phyloP scores from a whole-genome alignment of 1,140 invertebrate species.

The Bilobella aurantiaca region DNA sequence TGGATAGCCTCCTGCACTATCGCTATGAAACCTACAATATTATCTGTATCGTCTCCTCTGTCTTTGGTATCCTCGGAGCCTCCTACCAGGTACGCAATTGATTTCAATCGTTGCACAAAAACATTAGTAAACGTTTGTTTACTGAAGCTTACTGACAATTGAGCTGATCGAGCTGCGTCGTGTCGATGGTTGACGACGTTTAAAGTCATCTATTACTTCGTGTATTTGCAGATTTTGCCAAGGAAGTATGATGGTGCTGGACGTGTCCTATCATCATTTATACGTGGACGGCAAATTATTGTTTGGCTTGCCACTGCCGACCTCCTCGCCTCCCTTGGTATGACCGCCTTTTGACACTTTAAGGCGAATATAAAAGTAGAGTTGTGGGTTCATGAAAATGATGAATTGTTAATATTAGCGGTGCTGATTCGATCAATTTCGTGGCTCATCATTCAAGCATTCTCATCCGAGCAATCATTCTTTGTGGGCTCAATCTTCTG shows the following conservation, averaged over 20 bases:
- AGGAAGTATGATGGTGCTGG: conserved; percentile 40
- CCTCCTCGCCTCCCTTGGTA: conserved; percentile 61
- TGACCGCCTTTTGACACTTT: background rate
- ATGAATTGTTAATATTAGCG: conserved; percentile 43
- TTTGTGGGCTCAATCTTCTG: conserved; percentile 57
- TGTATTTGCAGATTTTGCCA: conserved; percentile 44
- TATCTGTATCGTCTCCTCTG: conserved; percentile 59
- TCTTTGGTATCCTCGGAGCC: conserved; percentile 59
- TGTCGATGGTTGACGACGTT: too few species aligned
- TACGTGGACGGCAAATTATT: conserved; percentile 57
- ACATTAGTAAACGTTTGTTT: too few species aligned
- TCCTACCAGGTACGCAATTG: conserved; percentile 53
- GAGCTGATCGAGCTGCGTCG: too few species aligned
- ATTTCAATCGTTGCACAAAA: background rate
- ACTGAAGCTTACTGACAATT: too few species aligned
- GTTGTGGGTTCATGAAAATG: too few species aligned
- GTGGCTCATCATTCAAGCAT: conserved; percentile 56
- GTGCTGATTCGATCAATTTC: conserved; percentile 58
- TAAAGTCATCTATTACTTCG: conserved; percentile 3
- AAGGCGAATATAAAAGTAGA: background rate
- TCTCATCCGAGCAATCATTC: conserved; percentile 46
- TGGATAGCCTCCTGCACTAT: conserved; percentile 55
- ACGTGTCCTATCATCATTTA: conserved; percentile 47
- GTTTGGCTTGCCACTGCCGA: conserved; percentile 66
- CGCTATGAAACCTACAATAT: conserved; percentile 58